A percentile compares a stretch with the other conserved stretches of the same genome.
Conservation (phyloP, 2,888 invertebrate genomes). For the Drosophila cyrtoloma region DNA sequence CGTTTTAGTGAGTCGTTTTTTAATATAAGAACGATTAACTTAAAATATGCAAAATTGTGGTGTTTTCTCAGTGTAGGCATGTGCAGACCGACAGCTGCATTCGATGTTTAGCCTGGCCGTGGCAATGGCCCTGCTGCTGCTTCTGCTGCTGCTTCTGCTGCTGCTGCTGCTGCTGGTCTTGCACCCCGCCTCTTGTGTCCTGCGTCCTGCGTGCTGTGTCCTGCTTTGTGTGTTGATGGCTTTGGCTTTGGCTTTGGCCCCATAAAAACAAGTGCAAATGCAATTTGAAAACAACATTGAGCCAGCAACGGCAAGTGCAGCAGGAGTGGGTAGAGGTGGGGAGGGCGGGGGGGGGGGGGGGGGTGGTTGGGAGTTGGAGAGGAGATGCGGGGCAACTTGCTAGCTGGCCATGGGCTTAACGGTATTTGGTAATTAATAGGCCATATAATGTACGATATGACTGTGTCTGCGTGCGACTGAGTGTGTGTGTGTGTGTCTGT, state of each 20-base stretch:
- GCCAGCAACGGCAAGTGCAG: slow-evolving; percentile 12
- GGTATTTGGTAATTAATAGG: slow-evolving; percentile 79
- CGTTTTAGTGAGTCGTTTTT: neutral
- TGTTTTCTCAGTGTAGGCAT: slow-evolving; percentile 17
- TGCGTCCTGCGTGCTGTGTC: neutral
- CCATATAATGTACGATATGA: slow-evolving; percentile 77
- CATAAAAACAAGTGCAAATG: slow-evolving; percentile 79
- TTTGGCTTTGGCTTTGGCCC: slow-evolving; percentile 43
- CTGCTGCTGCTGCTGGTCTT: slow-evolving; percentile 4
- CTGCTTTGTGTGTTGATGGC: slow-evolving; percentile 10
- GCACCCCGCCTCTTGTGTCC: slow-evolving; percentile 3
- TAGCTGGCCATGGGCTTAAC: slow-evolving; percentile 58
- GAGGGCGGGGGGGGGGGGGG: neutral
- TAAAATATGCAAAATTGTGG: neutral
- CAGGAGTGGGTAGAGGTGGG: neutral
- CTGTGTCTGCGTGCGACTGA: slow-evolving; percentile 6
- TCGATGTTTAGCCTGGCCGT: slow-evolving; percentile 44
- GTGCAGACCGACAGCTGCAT: slow-evolving; percentile 56
- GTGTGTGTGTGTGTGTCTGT: neutral
- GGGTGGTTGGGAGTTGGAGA: neutral
- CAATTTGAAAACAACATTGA: slow-evolving; percentile 76
- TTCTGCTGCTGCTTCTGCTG: slow-evolving; percentile 1
- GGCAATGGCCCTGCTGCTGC: slow-evolving; percentile 13
- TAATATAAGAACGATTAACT: neutral
- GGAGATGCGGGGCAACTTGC: slow-evolving; percentile 37